Evolutionary conservation across 2,797 vertebrate species (phyloP).

Genomic region (Manis javanica): DNA sequence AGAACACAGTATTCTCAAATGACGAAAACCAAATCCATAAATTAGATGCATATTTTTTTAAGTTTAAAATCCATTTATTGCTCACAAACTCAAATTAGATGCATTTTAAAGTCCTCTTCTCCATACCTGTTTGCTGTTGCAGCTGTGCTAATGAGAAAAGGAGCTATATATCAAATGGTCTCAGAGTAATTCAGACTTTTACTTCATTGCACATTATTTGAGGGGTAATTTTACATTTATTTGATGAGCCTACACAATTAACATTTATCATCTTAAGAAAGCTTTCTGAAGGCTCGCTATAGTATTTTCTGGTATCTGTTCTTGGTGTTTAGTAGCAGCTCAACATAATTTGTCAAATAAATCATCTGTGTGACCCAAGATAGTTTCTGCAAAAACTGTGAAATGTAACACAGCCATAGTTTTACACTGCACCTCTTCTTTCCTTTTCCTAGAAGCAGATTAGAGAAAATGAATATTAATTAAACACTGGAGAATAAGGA

Average conservation of each 20-base stretch:
- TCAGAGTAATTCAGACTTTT: neutral
- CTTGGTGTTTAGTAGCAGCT: neutral
- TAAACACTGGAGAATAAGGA: neutral
- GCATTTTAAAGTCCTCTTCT: neutral
- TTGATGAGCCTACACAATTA: neutral
- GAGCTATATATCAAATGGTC: neutral
- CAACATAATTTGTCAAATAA: neutral
- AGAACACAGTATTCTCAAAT: neutral
- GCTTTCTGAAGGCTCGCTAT: neutral
- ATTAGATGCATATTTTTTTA: neutral
- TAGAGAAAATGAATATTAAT: neutral
- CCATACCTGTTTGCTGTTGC: neutral
- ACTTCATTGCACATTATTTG: conserved; percentile 20
- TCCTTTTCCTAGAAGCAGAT: neutral
- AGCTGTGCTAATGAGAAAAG: neutral
- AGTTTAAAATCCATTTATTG: neutral
- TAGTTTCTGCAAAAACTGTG: neutral
- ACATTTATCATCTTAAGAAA: neutral
- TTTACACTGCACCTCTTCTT: neutral
- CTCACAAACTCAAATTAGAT: neutral
- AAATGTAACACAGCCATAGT: neutral
- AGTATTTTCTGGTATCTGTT: neutral
- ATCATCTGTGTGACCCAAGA: neutral
- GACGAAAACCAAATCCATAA: neutral
- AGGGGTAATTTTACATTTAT: neutral